Evolutionary conservation across 2,113 vertebrate species (phyloP).

Genomic region (Xyliphius kryptos): DNA sequence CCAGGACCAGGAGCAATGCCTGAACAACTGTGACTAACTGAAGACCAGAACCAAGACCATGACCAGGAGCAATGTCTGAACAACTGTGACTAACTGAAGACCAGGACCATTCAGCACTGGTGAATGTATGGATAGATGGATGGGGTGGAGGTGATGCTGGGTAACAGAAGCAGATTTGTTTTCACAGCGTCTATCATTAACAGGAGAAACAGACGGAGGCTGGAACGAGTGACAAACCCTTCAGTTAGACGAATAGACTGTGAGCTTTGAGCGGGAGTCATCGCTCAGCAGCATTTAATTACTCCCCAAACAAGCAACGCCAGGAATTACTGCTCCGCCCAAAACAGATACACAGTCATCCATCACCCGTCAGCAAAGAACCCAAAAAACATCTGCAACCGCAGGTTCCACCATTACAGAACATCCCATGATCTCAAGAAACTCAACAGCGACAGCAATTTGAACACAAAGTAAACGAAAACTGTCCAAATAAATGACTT

Average conservation of each 20-base stretch:
- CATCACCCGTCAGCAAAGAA: too few relatives aligned
- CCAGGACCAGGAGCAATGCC: too few relatives aligned
- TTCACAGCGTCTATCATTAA: slow-evolving; percentile 14
- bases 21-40: too few relatives aligned
- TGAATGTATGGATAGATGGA: slow-evolving; percentile 11
- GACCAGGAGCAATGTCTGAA: neutral
- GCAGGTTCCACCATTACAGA: too few relatives aligned
- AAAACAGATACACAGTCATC: neutral
- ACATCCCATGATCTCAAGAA: too few relatives aligned
- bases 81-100: neutral
- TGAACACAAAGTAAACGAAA: too few relatives aligned
- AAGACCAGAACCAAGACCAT: too few relatives aligned
- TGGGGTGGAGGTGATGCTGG: neutral
- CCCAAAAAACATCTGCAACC: too few relatives aligned
- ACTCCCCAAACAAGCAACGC: slow-evolving; percentile 22
- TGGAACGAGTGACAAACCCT: slow-evolving; percentile 20
- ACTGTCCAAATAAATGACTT: too few relatives aligned
- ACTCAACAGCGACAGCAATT: too few relatives aligned
- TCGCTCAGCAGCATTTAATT: slow-evolving; percentile 33
- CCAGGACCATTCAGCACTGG: neutral
- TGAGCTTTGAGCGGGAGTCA: slow-evolving; percentile 26
- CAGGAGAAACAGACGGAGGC: neutral
- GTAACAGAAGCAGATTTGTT: slow-evolving; percentile 22
- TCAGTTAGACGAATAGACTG: slow-evolving; percentile 26
- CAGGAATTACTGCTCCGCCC: neutral